These are phyloP conservation scores for Xylota segnis DNA, from an alignment of 2,888 invertebrate species.

Conservation along the genomic window DNA sequence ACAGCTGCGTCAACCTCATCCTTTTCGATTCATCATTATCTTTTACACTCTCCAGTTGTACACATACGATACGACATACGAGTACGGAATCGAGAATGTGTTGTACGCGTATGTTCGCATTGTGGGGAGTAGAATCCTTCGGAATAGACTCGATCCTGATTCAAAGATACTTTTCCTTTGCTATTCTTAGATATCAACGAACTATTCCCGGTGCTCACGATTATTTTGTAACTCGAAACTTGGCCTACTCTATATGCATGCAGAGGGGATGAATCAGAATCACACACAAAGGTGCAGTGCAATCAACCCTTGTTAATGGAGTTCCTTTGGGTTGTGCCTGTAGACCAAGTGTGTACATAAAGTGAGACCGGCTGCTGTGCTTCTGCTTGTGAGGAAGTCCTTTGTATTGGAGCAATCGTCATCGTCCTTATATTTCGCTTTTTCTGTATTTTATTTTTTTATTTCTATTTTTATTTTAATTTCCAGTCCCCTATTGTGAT, in stretches of 20 bases:
- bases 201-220: conserved; percentile 48
- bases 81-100: conserved; percentile 29
- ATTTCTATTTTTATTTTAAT: conserved; percentile 65
- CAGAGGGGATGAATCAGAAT: conserved; percentile 38
- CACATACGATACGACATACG: conserved; percentile 21
- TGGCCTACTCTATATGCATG: conserved; percentile 8
- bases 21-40: conserved; percentile 71
- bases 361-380: conserved; percentile 70
- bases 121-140: conserved; percentile 17
- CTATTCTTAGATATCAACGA: conserved; percentile 39
- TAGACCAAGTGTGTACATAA: conserved; percentile 45
- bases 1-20: conserved; percentile 73
- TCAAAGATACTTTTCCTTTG: conserved; percentile 50
- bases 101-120: conserved; percentile 3
- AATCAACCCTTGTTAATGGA: conserved; percentile 72
- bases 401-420: conserved; percentile 68
- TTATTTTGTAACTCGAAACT: conserved; percentile 64
- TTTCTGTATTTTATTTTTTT: conserved; percentile 9
- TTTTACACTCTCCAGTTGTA: conserved; percentile 20
- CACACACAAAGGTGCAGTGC: conserved; percentile 67
- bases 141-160: conserved; percentile 25
- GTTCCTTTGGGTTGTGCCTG: conserved; percentile 63
- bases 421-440: conserved; percentile 34
- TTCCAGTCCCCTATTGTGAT: conserved; percentile 70
- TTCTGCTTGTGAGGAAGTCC: conserved; percentile 69